Evolutionary conservation across 2,888 invertebrate genomes (phyloP).

Genomic region (Parnassius apollo): DNA sequence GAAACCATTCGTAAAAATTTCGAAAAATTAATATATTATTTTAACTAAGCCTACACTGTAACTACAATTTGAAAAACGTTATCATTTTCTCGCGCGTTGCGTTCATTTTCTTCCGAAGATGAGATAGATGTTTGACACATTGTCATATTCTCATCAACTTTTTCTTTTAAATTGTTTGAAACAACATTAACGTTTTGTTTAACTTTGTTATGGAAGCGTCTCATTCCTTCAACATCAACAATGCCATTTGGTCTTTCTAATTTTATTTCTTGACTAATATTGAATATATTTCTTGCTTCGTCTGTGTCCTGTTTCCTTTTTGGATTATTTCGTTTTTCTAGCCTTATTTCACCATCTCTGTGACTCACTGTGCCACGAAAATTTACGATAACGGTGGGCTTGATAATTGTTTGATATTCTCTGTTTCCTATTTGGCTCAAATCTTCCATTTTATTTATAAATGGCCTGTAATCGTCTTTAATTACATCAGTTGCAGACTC

Average conservation of each 20-base stretch:
- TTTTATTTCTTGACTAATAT: constrained; percentile 73
- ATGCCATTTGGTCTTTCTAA: constrained; percentile 45
- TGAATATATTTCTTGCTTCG: constrained; percentile 53
- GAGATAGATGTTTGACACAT: constrained; percentile 56
- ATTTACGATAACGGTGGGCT: constrained; percentile 74
- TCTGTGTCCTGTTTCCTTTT: constrained; percentile 39
- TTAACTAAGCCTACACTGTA: constrained; percentile 29
- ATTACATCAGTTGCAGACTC: constrained; percentile 32
- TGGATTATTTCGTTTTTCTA: constrained; percentile 54
- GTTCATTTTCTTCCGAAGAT: constrained; percentile 40
- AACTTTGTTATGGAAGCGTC: constrained; percentile 32
- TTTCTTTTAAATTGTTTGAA: constrained; percentile 37
- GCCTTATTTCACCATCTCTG: constrained; percentile 61
- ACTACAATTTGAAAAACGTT: constrained; percentile 63
- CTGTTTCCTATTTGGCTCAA: constrained; percentile 74
- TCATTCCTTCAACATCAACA: constrained; percentile 12
- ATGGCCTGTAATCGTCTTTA: constrained; percentile 39
- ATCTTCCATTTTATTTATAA: constrained; percentile 64
- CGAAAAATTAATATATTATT: too few relatives aligned
- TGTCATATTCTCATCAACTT: constrained; percentile 57
- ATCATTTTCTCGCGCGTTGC: constrained; percentile 45
- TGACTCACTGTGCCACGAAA: constrained; percentile 66
- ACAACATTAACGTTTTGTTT: constrained; percentile 49
- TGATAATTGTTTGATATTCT: constrained; percentile 71
- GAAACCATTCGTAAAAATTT: too few relatives aligned